Base-by-base conservation (phyloP, 2,888 invertebrate species). In the Schrankia costaestrigalis region DNA sequence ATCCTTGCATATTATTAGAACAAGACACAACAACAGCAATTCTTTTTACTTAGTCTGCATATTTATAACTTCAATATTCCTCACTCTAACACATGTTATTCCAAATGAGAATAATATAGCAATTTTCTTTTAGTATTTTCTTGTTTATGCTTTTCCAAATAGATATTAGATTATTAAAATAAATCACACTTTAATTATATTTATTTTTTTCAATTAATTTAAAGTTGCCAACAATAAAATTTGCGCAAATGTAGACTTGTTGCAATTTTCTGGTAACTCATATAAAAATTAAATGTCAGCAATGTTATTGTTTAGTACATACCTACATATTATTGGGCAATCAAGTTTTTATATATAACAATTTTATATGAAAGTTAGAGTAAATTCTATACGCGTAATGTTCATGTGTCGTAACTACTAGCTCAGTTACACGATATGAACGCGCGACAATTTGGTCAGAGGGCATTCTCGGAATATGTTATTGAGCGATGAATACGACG, bases 361-460 rank as follows among this genome's bases (percentile, higher is more conserved):
- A 50, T 40, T 48, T 52, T 65, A 64, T 68, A 71, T 73, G 74
- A 74, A 73, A 76, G 73, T 78, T 63, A 69, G 67, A 69, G 42
- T 56, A 52, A 40, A 41, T 48, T 70, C 62, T 65, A 67, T 67
- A 63, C 54, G 51, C 42, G 48, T 51, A 50, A 46, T 53, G 52
- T 50, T n/a, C n/a, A 58, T 45, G 61, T 70, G 64, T 69, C 63
- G 75, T 69, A 74, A 72, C 35, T 41, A 31, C 41, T n/a, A n/a
- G n/a, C n/a, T n/a, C n/a, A n/a, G n/a, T 55, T 54, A 54, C 37
- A 34, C 46, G 39, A 35, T 28, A 41, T 37, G 45, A 42, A 29
- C 34, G 46, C 28, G 26, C 44, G 42, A 41, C 47, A 39, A 41
- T 47, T 49, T 54, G 53, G 53, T 60, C 60, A 58, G 59, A 56